phyloP scores from a whole-genome alignment of 2,797 vertebrate genomes.

The Peromyscus nudipes region DNA sequence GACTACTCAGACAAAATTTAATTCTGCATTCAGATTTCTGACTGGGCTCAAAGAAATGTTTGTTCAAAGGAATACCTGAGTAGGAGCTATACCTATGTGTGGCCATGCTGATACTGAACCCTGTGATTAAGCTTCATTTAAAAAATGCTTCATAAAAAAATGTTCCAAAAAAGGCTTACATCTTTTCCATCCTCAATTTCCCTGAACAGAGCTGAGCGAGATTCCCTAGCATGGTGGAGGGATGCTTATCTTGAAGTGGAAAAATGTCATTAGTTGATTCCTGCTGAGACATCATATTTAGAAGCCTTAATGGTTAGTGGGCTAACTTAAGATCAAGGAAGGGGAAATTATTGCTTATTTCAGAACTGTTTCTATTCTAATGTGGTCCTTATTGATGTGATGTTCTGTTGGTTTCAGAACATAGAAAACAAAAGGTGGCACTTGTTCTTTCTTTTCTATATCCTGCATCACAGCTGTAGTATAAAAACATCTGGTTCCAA shows the following conservation, averaged over 20 bases:
- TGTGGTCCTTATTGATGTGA: conserved; percentile 36
- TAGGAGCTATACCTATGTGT: background rate
- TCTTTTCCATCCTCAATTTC: conserved; percentile 79
- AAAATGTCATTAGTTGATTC: conserved; percentile 78
- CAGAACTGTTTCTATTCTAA: conserved; percentile 63
- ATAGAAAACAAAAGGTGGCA: background rate
- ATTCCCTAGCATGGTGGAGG: conserved; percentile 71
- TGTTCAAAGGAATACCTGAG: conserved; percentile 1
- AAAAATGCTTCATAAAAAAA: conserved; percentile 53
- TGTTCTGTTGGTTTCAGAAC: background rate
- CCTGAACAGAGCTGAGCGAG: conserved; percentile 69
- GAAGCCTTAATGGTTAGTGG: conserved; percentile 69
- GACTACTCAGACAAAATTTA: conserved; percentile 62
- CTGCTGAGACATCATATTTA: conserved; percentile 75
- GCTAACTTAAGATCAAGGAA: conserved; percentile 68
- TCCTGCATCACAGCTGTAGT: background rate
- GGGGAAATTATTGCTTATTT: conserved; percentile 78
- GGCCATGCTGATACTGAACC: conserved; percentile 66
- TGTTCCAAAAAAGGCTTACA: conserved; percentile 70
- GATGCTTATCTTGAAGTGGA: conserved; percentile 81
- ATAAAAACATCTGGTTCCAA: background rate
- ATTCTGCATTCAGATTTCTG: conserved; percentile 39
- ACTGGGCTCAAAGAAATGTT: conserved; percentile 34
- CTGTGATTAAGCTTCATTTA: conserved; percentile 73
- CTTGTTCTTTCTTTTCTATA: conserved; percentile 4